Evolutionary conservation across 2,888 invertebrate species (phyloP).

Genomic region (Nomada fucata): DNA sequence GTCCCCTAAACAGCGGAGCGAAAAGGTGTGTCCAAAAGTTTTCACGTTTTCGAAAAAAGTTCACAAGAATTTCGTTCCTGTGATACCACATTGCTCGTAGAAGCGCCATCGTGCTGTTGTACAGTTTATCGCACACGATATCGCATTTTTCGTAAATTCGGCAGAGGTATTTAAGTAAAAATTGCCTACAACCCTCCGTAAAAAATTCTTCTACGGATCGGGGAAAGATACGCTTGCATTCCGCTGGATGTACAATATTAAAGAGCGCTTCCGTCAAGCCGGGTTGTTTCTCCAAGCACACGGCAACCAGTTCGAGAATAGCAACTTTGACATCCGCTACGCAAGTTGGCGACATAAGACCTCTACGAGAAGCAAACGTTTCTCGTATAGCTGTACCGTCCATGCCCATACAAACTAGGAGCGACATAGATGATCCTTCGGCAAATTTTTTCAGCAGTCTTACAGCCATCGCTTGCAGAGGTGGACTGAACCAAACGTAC

Average conservation of each 20-base stretch:
- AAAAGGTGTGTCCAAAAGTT: slow-evolving; percentile 83
- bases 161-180: slow-evolving; percentile 79
- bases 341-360: slow-evolving; percentile 85
- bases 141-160: slow-evolving; percentile 80
- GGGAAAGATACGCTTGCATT: slow-evolving; percentile 81
- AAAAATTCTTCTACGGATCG: slow-evolving; percentile 81
- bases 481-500: slow-evolving; percentile 86
- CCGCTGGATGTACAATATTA: slow-evolving; percentile 83
- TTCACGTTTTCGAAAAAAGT: slow-evolving; percentile 81
- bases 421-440: slow-evolving; percentile 86
- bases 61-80: slow-evolving; percentile 82
- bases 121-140: slow-evolving; percentile 80
- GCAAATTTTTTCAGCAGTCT: slow-evolving; percentile 86
- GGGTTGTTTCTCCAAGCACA: slow-evolving; percentile 84
- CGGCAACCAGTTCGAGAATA: slow-evolving; percentile 83
- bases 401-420: slow-evolving; percentile 87
- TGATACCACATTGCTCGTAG: slow-evolving; percentile 83
- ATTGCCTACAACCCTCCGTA: slow-evolving; percentile 82
- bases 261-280: slow-evolving; percentile 83
- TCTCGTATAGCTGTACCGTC: slow-evolving; percentile 87
- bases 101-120: slow-evolving; percentile 82
- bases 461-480: slow-evolving; percentile 86
- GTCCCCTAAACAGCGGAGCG: slow-evolving; percentile 79
- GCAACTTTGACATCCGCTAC: slow-evolving; percentile 84
- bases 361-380: slow-evolving; percentile 85